Conservation (phyloP, 1,140 invertebrate species). For the Ceratitis capitata region DNA sequence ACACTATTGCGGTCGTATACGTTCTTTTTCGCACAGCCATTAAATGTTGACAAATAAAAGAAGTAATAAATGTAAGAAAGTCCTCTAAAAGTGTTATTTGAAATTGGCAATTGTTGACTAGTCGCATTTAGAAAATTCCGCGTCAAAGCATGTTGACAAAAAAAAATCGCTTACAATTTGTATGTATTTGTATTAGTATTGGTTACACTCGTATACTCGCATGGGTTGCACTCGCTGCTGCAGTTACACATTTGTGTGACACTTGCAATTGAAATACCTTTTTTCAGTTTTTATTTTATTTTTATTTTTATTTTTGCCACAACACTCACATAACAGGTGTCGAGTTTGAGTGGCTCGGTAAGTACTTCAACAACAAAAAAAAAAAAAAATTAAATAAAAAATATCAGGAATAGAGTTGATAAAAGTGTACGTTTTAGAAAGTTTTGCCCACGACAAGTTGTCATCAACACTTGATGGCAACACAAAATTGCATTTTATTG, state of each 20-base stretch:
- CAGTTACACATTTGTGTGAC: no score
- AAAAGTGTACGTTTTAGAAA: slow-evolving; percentile 13
- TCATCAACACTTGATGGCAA: slow-evolving; percentile 33
- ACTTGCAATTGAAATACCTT: neutral
- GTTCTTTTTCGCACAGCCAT: neutral
- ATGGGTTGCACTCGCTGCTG: neutral
- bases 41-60: neutral
- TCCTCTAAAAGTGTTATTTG: neutral
- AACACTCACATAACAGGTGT: slow-evolving; percentile 7
- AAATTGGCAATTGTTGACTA: slow-evolving; percentile 35
- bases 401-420: neutral
- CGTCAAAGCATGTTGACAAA: neutral
- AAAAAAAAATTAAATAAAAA: no score
- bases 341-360: slow-evolving; percentile 24
- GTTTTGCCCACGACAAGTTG: slow-evolving; percentile 34
- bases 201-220: no score
- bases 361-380: neutral
- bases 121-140: neutral
- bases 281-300: neutral
- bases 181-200: neutral
- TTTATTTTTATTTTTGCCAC: neutral
- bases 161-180: neutral
- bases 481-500: slow-evolving; percentile 14
- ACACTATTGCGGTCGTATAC: neutral
- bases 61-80: neutral